Base-by-base conservation (phyloP, 2,888 invertebrate species). In the Sphaeridia pumilis region DNA sequence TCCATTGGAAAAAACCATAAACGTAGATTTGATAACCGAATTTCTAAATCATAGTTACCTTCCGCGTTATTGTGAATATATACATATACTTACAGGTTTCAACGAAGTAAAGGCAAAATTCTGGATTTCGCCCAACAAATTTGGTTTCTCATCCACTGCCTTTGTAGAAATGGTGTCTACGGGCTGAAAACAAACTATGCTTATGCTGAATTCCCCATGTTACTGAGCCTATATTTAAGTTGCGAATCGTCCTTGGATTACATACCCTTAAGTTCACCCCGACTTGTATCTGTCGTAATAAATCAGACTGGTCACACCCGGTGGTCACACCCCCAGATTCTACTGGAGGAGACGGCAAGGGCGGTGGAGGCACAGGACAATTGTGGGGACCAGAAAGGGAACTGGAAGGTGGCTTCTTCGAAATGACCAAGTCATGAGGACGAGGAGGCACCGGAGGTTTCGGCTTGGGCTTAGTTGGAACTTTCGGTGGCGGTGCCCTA, bases 251-350 rank as follows among this genome's bases (percentile, higher is more conserved):
- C n/a, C n/a, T n/a, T n/a, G n/a, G n/a, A n/a, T n/a, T n/a, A n/a
- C n/a, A n/a, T 66, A 85, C 87, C 77, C 80, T 84, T 46, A 92
- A 75, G 14, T 76, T 74, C 49, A 80, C 80, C 44, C 87, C 88
- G 66, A 75, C 78, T 63, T 87, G 77, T 66, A 94, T 94, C 67
- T 87, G 84, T 65, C 87, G 84, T 81, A 94, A 79, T 44, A 94
- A 78, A 46, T 81, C 83, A 49, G 81, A 76, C 52, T 80, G 75
- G 2, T 77, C 68, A 70, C 84, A 84, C 28, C 44, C 25, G n/a
- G n/a, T n/a, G n/a, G n/a, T n/a, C n/a, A n/a, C n/a, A n/a, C n/a
- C 52, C 22, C 55, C 36, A 22, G 24, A 58, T 43, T 61, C 47
- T 14, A 44, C 36, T 49, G 61, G 56, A 10, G 60, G 43, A 24